Evolutionary conservation across 2,797 vertebrate species (phyloP), one percentile per base, ranked within the genome.

Genomic region (Leucoraja ocellata): DNA sequence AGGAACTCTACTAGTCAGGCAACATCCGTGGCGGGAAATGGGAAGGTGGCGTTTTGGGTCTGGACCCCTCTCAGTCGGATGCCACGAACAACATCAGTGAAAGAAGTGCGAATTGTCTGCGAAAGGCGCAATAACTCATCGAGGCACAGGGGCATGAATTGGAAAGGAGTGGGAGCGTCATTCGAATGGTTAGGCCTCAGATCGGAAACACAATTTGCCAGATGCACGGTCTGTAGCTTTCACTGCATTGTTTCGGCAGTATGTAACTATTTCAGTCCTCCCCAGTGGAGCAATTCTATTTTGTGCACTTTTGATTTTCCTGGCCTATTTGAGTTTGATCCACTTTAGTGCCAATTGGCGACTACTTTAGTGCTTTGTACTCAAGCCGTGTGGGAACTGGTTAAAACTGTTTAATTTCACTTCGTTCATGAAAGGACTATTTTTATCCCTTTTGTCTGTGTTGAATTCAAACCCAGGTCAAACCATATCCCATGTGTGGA

Each of bases 231-330:
- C 13, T 7, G 46, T 68, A 73, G 18, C 25, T 71, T 73, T 71
- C 36, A 18, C 39, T 91, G 90, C 68, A 91, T 91, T 91, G 90
- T 91, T 91, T 74, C 39, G 36, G 74, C 68, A 91, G 90, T 91
- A 91, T 91, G 68, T 91, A 91, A 91, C 90, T 71, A 91, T 71
- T 39, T 39, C 32, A 91, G 36, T 23, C 32, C 28, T 91, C 90
- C 68, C 90, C 90, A 73, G 90, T 71, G 90, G 73, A 91, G 71
- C 90, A 73, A 73, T 91, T 91, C 46, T 36, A 74, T 91, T 73
- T 91, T 13, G 6, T 13, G 39, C 68, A 91, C 90, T 71, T 23
- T 91, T 91, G 18, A 91, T 91, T 91, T 28, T 46, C 28, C 32
- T 74, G 68, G 39, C 90, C 63, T 90, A 61, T 91, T 91, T 74